Conservation (phyloP, 2,113 vertebrate species). For the Nansenia antarctica region DNA sequence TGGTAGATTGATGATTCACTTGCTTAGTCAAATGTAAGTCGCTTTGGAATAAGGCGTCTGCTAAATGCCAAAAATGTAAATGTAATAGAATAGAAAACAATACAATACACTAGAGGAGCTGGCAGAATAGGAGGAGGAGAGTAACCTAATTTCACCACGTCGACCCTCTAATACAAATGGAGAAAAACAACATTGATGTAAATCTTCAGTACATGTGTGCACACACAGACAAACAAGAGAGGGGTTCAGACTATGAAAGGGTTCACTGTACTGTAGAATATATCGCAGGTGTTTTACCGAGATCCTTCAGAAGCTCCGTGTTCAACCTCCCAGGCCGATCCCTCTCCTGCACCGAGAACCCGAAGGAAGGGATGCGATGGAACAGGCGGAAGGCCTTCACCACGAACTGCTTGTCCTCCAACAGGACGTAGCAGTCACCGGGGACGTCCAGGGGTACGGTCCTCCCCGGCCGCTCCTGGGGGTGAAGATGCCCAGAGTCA, state of each 20-base stretch:
- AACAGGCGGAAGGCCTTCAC: constrained; percentile 87
- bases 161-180: constrained; percentile 23
- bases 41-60: too few relatives aligned
- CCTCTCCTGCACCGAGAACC: constrained; percentile 86
- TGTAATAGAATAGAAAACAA: too few relatives aligned
- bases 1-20: too few relatives aligned
- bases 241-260: too few relatives aligned
- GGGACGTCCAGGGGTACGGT: constrained; percentile 68
- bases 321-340: constrained; percentile 83
- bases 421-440: constrained; percentile 76
- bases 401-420: constrained; percentile 80
- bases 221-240: background rate
- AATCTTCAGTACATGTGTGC: too few relatives aligned
- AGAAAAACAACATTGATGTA: too few relatives aligned
- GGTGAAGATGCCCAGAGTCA: constrained; percentile 48
- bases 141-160: too few relatives aligned
- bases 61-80: too few relatives aligned
- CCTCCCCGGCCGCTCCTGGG: constrained; percentile 74
- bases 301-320: constrained; percentile 79
- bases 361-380: constrained; percentile 91
- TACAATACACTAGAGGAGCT: too few relatives aligned
- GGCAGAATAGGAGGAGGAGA: too few relatives aligned
- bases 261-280: background rate
- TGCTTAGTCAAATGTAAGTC: too few relatives aligned
- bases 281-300: constrained; percentile 77